These are phyloP conservation scores for Dynastes tityus DNA, from an alignment of 2,888 invertebrate species.

Conservation along the genomic window DNA sequence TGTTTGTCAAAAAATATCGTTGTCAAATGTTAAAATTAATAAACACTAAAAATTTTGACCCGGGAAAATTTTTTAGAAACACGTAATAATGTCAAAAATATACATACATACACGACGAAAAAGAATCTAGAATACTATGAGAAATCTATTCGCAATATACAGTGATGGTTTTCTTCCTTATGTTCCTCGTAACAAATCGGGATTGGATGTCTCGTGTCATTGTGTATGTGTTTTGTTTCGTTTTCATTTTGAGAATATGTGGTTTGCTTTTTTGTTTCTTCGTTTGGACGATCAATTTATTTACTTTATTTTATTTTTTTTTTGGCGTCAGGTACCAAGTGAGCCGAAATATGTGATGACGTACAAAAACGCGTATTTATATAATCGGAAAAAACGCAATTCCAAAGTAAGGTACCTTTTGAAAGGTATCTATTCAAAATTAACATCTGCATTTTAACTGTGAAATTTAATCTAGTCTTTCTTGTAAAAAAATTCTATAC, in stretches of 20 bases:
- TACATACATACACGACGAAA: too few species aligned
- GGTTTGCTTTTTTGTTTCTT: not conserved
- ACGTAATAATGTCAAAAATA: not conserved
- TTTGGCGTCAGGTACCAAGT: constrained; percentile 62
- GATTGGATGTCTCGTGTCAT: too few species aligned
- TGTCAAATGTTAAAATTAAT: not conserved
- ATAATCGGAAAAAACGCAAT: too few species aligned
- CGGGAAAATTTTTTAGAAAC: constrained; percentile 4
- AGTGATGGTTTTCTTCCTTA: not conserved
- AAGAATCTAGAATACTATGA: not conserved
- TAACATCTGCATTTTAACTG: too few species aligned
- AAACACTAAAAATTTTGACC: constrained; percentile 19
- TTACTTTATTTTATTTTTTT: not conserved
- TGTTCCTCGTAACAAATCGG: not conserved
- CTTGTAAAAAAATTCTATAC: too few species aligned
- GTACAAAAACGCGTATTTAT: constrained; percentile 14
- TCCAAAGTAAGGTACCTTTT: too few species aligned
- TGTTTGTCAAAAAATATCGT: constrained; percentile 1
- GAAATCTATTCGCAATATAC: not conserved
- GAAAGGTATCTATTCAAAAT: too few species aligned
- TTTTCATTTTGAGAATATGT: too few species aligned
- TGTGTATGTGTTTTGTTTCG: not conserved
- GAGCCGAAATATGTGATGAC: constrained; percentile 56
- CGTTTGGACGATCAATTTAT: constrained; percentile 55
- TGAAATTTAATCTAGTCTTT: too few species aligned